Percentiles rank a stretch among this genome's conserved stretches.
These are phyloP conservation scores for Lagocephalus sceleratus DNA, from an alignment of 2,797 vertebrate species.

Conservation along the genomic window DNA sequence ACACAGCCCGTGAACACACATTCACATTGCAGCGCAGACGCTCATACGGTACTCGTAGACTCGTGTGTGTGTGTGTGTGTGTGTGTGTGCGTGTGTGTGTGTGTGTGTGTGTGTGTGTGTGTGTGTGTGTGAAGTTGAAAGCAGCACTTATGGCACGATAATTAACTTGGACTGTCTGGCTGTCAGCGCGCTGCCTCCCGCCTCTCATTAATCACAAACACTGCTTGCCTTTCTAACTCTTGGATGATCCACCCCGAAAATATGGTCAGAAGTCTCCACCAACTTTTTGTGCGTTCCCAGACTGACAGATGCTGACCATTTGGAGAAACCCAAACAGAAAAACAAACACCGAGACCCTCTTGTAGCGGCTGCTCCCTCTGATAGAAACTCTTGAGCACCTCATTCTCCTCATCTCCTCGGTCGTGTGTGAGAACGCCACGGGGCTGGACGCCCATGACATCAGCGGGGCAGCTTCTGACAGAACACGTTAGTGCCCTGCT, in stretches of 20 bases:
- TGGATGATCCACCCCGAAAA: constrained; percentile 59
- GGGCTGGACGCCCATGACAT: constrained; percentile 29
- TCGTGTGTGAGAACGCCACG: constrained; percentile 8
- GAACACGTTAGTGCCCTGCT: constrained; percentile 47
- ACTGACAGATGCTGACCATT: constrained; percentile 62
- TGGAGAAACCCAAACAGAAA: constrained; percentile 53
- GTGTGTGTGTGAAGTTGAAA: constrained; percentile 57
- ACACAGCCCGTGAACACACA: too few relatives aligned
- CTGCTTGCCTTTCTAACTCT: constrained; percentile 61
- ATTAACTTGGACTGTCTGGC: constrained; percentile 52
- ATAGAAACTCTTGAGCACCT: too few relatives aligned
- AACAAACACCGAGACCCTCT: constrained; percentile 43
- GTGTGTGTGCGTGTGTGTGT: too few relatives aligned
- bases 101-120: constrained; percentile 4
- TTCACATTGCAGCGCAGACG: too few relatives aligned
- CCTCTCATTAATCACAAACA: constrained; percentile 51
- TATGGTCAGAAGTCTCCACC: constrained; percentile 62
- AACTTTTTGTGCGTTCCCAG: constrained; percentile 60
- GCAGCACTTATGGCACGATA: constrained; percentile 56
- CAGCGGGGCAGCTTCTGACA: constrained; percentile 40
- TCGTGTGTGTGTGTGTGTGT: too few relatives aligned
- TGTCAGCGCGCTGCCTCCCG: constrained; percentile 27
- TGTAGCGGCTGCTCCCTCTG: constrained; percentile 28
- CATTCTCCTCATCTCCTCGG: too few relatives aligned
- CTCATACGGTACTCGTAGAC: too few relatives aligned